Percentiles rank a stretch among this genome's conserved stretches.
Evolutionary conservation across 1,140 invertebrate genomes (phyloP).

Genomic region (Halyomorpha halys): DNA sequence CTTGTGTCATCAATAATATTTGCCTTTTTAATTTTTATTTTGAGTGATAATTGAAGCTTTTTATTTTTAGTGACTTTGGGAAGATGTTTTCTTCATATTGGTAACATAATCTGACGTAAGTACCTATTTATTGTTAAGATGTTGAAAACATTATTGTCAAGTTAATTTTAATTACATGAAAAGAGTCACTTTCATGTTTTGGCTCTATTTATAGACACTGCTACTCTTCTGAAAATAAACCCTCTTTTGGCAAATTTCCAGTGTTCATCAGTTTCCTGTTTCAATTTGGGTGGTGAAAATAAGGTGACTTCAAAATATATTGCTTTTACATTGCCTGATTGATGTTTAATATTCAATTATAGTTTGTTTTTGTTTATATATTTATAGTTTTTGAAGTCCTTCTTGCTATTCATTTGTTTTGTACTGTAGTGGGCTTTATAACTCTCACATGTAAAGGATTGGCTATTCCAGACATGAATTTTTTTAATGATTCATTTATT

Average conservation of each 20-base stretch:
- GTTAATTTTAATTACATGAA: too few relatives aligned
- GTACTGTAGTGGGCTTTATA: background rate
- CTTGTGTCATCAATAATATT: too few relatives aligned
- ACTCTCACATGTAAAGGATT: background rate
- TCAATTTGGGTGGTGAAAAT: constrained; percentile 22
- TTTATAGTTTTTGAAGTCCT: background rate
- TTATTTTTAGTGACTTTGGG: too few relatives aligned
- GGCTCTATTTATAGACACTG: constrained; percentile 4
- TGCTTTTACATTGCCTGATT: background rate
- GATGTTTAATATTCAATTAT: background rate
- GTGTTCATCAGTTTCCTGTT: constrained; percentile 23
- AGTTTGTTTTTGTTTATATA: background rate
- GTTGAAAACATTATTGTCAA: too few relatives aligned
- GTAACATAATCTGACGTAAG: too few relatives aligned
- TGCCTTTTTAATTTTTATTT: too few relatives aligned
- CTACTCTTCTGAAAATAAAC: constrained; percentile 10
- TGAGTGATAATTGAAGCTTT: too few relatives aligned
- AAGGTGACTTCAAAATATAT: constrained; percentile 17
- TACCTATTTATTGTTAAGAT: too few relatives aligned
- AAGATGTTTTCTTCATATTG: too few relatives aligned
- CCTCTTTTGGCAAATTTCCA: constrained; percentile 19
- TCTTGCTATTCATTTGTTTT: background rate
- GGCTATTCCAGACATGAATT: background rate
- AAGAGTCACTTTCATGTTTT: constrained; percentile 8
- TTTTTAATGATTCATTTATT: background rate